phyloP scores from a whole-genome alignment of 2,113 vertebrate genomes.

The Onychorhynchus coronatus region DNA sequence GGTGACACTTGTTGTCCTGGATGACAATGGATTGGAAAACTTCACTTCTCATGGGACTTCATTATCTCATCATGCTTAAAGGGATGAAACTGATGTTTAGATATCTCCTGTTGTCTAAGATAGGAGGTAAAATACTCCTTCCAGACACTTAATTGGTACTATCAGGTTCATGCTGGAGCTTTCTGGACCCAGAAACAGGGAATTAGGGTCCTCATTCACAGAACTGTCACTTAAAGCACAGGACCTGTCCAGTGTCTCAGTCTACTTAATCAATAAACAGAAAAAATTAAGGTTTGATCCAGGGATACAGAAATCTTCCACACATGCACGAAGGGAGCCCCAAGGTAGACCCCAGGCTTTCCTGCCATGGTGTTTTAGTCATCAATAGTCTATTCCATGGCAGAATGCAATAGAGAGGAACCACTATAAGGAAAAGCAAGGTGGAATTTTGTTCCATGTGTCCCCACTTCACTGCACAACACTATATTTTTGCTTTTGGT shows the following conservation, averaged over 20 bases:
- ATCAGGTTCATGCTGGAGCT: neutral
- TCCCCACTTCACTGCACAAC: rapidly evolving
- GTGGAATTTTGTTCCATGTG: rapidly evolving
- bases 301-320: neutral
- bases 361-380: rapidly evolving
- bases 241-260: neutral
- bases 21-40: rapidly evolving
- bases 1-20: neutral
- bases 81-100: neutral
- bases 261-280: neutral
- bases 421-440: neutral
- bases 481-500: neutral
- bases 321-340: rapidly evolving
- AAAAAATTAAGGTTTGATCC: neutral
- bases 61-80: rapidly evolving
- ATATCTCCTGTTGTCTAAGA: neutral
- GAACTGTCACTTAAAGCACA: neutral
- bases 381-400: neutral
- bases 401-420: neutral
- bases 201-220: neutral
- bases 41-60: neutral
- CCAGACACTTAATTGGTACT: neutral
- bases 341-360: neutral
- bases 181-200: rapidly evolving
- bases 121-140: neutral